Evolutionary conservation across 2,797 vertebrate species (phyloP), one percentile per base, ranked within the genome.

Genomic region (Thaleichthys pacificus): DNA sequence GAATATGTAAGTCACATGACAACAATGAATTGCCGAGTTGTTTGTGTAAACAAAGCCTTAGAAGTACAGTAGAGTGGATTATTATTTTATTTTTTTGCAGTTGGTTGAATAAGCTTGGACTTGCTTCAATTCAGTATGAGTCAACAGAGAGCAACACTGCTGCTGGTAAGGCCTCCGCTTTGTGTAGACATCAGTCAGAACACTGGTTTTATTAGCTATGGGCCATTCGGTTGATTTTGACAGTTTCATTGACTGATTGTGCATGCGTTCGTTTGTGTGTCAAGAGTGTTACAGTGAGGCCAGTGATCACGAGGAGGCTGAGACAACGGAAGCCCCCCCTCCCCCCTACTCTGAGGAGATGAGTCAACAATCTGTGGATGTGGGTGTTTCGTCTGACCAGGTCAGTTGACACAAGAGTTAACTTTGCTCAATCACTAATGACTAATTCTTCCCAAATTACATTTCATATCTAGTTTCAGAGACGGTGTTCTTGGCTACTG

Each of bases 261-360:
- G 24, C 54, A 38, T 28, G 68, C 67, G n/a, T 69, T 69, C 51
- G 28, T 58, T 26, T 60, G 47, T 61, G 63, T 17, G 58, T 69
- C 32, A 80, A 98, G 97, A 98, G 87, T 96, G 97, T 81, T 99
- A 98, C 73, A 99, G 97, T 69, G 97, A 99, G 89, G 91, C 90
- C 60, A 99, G 97, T 22, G 97, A 99, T 77, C 96, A 96, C 0
- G 97, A 99, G 7, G 97, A 99, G 69, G 85, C 93, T 1, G 96
- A 96, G 75, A 89, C 89, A 61, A 82, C 80, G 49, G 95, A 97
- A 70, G 90, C 89, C 0, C 93, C 95, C 0, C 92, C 94, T 61
- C 94, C 95, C 1, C 93, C 95, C 0, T 94, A 94, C 79, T 85
- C 88, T 71, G 92, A 91, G 11, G 89, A 95, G 79, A 80, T 80